phyloP scores from a whole-genome alignment of 2,888 invertebrate genomes.

The Merodon equestris region DNA sequence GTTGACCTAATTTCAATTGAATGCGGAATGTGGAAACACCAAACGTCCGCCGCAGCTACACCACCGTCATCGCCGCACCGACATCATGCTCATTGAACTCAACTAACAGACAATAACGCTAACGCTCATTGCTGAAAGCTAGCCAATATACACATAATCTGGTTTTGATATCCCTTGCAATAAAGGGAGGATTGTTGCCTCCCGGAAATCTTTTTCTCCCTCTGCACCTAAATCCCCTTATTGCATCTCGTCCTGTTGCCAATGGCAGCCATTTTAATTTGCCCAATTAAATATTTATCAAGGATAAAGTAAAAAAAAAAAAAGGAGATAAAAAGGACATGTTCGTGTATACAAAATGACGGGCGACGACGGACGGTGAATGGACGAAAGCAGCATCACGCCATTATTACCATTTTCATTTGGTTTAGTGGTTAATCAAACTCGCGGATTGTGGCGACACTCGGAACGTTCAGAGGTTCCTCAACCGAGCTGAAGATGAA shows the following conservation, averaged over 20 bases:
- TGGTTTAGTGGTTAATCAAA: conserved; percentile 64
- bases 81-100: neutral
- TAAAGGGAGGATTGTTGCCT: too few species aligned
- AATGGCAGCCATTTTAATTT: conserved; percentile 63
- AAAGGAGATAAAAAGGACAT: neutral
- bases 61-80: too few species aligned
- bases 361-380: neutral
- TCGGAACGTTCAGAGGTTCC: conserved; percentile 42
- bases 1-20: conserved; percentile 58
- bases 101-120: conserved; percentile 55
- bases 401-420: conserved; percentile 45
- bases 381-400: neutral
- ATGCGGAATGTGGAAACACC: conserved; percentile 40
- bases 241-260: conserved; percentile 6
- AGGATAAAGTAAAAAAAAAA: conserved; percentile 68
- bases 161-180: conserved; percentile 34
- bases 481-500: conserved; percentile 14
- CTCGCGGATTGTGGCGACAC: conserved; percentile 44
- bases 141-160: conserved; percentile 48
- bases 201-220: too few species aligned
- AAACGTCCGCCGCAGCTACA: conserved; percentile 4
- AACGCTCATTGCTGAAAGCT: conserved; percentile 54
- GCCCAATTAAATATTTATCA: conserved; percentile 67
- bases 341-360: conserved; percentile 31
- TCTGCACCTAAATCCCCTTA: too few species aligned